phyloP scores from a whole-genome alignment of 2,113 vertebrate species.

The Platichthys flesus region DNA sequence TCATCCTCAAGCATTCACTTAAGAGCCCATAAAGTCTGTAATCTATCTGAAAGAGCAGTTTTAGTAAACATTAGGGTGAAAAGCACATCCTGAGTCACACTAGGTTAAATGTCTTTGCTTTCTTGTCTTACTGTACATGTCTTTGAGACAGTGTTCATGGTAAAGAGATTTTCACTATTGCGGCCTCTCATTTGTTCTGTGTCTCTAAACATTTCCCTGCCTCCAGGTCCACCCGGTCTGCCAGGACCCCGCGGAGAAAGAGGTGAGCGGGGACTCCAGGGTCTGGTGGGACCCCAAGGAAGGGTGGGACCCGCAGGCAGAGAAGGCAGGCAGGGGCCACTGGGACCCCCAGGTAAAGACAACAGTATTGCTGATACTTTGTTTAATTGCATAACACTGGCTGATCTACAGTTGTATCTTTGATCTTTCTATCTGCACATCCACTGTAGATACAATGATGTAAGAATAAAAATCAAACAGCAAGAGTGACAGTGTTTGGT shows the following conservation, averaged over 20 bases:
- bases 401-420: neutral
- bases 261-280: conserved; percentile 82
- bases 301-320: conserved; percentile 82
- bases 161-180: neutral
- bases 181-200: conserved; percentile 17
- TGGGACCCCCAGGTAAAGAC: conserved; percentile 87
- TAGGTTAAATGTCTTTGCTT: conserved; percentile 23
- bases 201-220: conserved; percentile 13
- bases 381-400: neutral
- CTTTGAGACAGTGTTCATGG: neutral
- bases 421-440: neutral
- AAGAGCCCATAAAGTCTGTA: conserved; percentile 45
- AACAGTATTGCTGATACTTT: neutral
- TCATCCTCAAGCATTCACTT: conserved; percentile 29
- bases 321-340: conserved; percentile 72
- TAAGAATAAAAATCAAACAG: neutral
- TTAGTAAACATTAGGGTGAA: conserved; percentile 50
- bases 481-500: neutral
- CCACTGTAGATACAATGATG: neutral
- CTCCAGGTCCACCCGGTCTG: conserved; percentile 81
- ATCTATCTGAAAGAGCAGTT: conserved; percentile 38
- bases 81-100: conserved; percentile 6
- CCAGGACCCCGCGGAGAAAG: conserved; percentile 83
- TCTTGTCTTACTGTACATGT: conserved; percentile 16
- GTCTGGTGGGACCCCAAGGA: conserved; percentile 83